Conservation (phyloP, 2,888 invertebrate species). For the Charanyca ferruginea region DNA sequence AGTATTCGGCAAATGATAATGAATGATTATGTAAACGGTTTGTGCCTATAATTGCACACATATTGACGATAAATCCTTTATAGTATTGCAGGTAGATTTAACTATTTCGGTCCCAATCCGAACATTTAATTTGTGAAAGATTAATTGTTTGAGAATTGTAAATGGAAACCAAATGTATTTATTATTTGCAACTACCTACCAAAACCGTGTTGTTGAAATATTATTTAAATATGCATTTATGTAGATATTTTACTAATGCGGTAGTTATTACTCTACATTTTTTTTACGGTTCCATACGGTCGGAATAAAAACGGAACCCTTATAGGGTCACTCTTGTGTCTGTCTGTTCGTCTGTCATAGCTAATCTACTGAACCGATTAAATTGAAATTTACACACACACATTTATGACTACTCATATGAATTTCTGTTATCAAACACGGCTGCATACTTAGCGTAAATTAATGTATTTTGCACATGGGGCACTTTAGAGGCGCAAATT, state of each 20-base stretch:
- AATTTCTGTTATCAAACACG: too few species aligned
- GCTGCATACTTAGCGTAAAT: too few species aligned
- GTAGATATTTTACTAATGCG: not conserved
- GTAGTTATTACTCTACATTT: not conserved
- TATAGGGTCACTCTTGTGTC: too few species aligned
- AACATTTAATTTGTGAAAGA: slow-evolving; percentile 26
- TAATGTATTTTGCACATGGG: too few species aligned
- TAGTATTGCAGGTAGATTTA: slow-evolving; percentile 21
- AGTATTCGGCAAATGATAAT: not conserved
- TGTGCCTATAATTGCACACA: not conserved
- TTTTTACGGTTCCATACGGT: too few species aligned
- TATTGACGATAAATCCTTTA: slow-evolving; percentile 24
- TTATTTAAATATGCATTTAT: slow-evolving; percentile 5
- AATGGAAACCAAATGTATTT: slow-evolving; percentile 25
- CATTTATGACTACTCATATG: too few species aligned
- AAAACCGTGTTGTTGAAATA: slow-evolving; percentile 19
- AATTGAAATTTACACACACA: too few species aligned
- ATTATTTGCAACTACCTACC: slow-evolving; percentile 12
- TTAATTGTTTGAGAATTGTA: slow-evolving; percentile 29
- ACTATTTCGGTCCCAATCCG: slow-evolving; percentile 28
- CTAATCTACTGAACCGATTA: too few species aligned
- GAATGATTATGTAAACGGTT: not conserved
- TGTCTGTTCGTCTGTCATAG: too few species aligned
- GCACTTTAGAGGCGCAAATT: too few species aligned
- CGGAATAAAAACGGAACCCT: too few species aligned